Conservation (phyloP, 2,888 invertebrate genomes). For the Coecobrya sp. region DNA sequence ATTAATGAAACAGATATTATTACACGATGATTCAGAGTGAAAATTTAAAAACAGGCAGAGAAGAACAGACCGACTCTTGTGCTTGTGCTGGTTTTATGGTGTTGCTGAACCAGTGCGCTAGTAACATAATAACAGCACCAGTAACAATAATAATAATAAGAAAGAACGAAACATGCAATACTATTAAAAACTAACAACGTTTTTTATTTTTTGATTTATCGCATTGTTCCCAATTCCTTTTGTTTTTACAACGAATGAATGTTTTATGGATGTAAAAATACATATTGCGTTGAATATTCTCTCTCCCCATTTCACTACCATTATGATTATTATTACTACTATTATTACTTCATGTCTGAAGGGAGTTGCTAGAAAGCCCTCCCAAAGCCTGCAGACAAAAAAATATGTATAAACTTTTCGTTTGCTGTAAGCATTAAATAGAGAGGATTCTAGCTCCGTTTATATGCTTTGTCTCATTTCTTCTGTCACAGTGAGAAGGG, state of each 20-base stretch:
- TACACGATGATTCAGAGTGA: not conserved
- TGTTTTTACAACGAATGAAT: slow-evolving; percentile 39
- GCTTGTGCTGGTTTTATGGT: slow-evolving; percentile 23
- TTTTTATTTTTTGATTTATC: slow-evolving; percentile 46
- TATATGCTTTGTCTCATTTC: not conserved
- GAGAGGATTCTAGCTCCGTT: not conserved
- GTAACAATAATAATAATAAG: not conserved
- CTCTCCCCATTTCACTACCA: not conserved
- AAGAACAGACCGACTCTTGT: not conserved
- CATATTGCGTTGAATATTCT: not conserved
- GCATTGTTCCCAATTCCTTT: slow-evolving; percentile 28
- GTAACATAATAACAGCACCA: slow-evolving; percentile 18
- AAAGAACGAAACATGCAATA: slow-evolving; percentile 24
- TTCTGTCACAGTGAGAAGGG: slow-evolving; percentile 57
- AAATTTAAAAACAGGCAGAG: not conserved
- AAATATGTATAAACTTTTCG: not conserved
- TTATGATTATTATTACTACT: not conserved
- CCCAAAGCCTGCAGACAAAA: slow-evolving; percentile 4
- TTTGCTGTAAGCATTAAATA: not conserved
- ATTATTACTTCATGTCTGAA: slow-evolving; percentile 12
- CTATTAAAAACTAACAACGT: slow-evolving; percentile 29
- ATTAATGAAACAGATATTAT: slow-evolving; percentile 30
- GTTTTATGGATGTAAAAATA: not conserved
- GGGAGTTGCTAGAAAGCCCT: not conserved
- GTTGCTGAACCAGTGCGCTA: slow-evolving; percentile 20